These are phyloP conservation scores for Cacatua alba DNA, from an alignment of 2,113 vertebrate species.

Conservation along the genomic window DNA sequence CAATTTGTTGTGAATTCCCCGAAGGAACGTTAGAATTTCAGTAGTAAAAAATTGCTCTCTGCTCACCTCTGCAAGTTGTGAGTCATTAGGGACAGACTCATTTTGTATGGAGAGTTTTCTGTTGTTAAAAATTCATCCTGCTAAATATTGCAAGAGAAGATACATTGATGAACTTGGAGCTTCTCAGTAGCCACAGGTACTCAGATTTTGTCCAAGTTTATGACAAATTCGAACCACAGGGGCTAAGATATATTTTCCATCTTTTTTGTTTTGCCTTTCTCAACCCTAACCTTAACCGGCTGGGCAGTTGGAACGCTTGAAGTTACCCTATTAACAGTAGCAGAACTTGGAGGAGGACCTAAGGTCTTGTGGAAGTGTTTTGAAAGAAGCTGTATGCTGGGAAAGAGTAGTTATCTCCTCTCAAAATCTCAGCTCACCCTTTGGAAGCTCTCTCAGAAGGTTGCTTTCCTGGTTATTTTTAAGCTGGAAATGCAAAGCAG, in stretches of 20 bases:
- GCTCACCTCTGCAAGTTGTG: conserved; percentile 20
- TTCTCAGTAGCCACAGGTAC: not conserved
- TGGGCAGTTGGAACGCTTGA: not conserved
- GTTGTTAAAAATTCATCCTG: conserved; percentile 32
- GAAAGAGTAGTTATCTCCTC: not conserved
- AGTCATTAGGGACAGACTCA: not conserved
- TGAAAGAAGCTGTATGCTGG: not conserved
- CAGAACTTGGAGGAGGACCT: not conserved
- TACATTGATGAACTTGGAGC: not conserved
- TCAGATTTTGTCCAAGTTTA: not conserved
- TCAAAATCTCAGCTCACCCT: not conserved
- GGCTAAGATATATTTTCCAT: not conserved
- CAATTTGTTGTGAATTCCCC: not conserved
- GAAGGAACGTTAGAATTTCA: conserved; percentile 39
- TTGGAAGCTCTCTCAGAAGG: not conserved
- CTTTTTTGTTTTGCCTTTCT: not conserved
- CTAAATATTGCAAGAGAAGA: conserved; percentile 37
- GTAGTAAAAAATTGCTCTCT: not conserved
- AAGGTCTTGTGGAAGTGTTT: not conserved
- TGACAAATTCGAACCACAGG: not conserved
- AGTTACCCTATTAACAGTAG: fast-evolving
- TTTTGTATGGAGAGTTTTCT: not conserved
- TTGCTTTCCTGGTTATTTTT: not conserved
- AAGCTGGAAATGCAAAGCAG: not conserved
- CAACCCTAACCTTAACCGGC: no score